phyloP scores from a whole-genome alignment of 2,797 vertebrate genomes.

The Amazonetta brasiliensis region DNA sequence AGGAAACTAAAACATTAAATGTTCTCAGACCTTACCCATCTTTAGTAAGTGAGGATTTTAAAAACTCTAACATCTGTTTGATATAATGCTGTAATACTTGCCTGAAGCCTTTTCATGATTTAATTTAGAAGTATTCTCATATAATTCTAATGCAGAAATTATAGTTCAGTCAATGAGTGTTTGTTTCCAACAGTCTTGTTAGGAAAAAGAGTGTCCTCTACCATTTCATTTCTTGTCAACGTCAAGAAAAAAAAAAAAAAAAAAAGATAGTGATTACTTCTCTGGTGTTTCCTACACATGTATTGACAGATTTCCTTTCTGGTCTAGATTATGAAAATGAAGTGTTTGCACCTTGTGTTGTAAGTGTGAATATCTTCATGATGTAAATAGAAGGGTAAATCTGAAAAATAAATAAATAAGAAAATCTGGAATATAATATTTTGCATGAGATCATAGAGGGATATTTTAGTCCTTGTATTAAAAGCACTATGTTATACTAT shows the following conservation, averaged over 20 bases:
- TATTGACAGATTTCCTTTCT: neutral
- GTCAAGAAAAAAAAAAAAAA: neutral
- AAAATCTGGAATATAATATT: neutral
- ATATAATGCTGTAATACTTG: neutral
- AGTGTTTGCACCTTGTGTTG: neutral
- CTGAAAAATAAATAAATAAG: neutral
- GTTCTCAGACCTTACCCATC: neutral
- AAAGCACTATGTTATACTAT: neutral
- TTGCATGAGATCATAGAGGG: neutral
- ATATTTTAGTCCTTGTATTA: neutral
- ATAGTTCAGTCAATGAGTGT: neutral
- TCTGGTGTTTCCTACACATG: neutral
- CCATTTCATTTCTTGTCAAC: neutral
- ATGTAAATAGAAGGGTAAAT: neutral
- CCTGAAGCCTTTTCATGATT: neutral
- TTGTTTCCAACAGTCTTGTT: neutral
- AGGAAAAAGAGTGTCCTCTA: neutral
- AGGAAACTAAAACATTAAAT: neutral
- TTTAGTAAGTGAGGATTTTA: neutral
- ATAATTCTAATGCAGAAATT: neutral
- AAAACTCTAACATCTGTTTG: neutral
- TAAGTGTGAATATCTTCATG: neutral
- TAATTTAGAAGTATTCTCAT: neutral
- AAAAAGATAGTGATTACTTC: neutral
- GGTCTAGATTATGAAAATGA: neutral